Percentiles rank a stretch among this genome's conserved stretches.
These are phyloP conservation scores for Caenorhabditis becei DNA, from an alignment of 2,888 invertebrate species.

Conservation along the genomic window DNA sequence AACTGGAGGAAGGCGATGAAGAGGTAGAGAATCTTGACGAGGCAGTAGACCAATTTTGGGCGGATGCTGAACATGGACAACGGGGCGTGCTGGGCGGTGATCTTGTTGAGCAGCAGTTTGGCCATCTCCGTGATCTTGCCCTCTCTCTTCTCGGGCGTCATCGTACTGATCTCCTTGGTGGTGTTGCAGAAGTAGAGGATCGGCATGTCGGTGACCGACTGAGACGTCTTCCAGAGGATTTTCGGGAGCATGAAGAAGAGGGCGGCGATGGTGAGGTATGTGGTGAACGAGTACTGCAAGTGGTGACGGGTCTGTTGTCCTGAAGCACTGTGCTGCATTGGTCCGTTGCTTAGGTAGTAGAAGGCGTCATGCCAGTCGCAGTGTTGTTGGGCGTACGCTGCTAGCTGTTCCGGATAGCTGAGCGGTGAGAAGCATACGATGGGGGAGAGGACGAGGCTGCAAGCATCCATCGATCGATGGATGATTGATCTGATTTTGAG, in stretches of 20 bases:
- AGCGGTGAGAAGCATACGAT: conserved; percentile 75
- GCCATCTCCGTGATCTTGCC: conserved; percentile 50
- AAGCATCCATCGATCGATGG: neutral
- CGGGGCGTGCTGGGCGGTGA: conserved; percentile 17
- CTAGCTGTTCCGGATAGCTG: conserved; percentile 74
- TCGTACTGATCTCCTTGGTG: conserved; percentile 19
- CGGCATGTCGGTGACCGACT: conserved; percentile 36
- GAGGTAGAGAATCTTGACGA: conserved; percentile 64
- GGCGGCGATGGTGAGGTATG: conserved; percentile 8
- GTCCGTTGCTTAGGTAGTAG: conserved; percentile 66
- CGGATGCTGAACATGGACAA: neutral
- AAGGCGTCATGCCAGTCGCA: conserved; percentile 66
- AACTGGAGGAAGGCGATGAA: conserved; percentile 77
- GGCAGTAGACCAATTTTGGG: conserved; percentile 12
- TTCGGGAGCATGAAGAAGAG: conserved; percentile 54
- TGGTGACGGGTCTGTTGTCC: conserved; percentile 16
- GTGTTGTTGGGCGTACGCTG: conserved; percentile 71
- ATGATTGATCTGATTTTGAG: neutral
- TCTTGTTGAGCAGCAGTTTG: conserved; percentile 13
- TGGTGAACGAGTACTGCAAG: conserved; percentile 70
- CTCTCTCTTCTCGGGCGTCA: conserved; percentile 3
- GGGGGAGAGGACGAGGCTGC: conserved; percentile 37
- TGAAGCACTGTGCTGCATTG: conserved; percentile 56
- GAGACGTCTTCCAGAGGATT: conserved; percentile 41
- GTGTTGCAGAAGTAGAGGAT: conserved; percentile 51